A percentile compares a stretch with the other conserved stretches of the same genome.
Evolutionary conservation across 2,113 vertebrate genomes (phyloP).

Genomic region (Oenanthe melanoleuca): DNA sequence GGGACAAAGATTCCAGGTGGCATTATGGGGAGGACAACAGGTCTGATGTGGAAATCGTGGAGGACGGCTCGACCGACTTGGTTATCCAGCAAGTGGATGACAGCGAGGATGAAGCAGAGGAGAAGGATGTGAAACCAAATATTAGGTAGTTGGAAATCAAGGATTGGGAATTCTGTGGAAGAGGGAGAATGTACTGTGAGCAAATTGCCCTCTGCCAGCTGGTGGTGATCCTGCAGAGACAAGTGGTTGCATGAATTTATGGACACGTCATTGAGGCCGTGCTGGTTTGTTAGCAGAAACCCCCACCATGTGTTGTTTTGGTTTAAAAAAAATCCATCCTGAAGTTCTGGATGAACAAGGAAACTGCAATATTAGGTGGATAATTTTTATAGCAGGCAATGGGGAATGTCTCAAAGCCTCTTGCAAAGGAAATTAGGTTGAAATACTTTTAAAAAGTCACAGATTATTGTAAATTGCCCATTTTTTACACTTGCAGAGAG

Average conservation of each 20-base stretch:
- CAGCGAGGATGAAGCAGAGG: constrained; percentile 88
- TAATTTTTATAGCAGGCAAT: neutral
- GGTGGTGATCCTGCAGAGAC: neutral
- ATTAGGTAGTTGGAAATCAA: constrained; percentile 66
- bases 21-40: constrained; percentile 80
- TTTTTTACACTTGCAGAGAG: neutral
- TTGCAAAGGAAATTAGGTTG: neutral
- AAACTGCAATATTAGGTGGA: neutral
- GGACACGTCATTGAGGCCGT: constrained; percentile 7
- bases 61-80: constrained; percentile 89
- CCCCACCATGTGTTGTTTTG: neutral
- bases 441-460: neutral
- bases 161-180: neutral
- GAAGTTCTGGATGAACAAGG: neutral
- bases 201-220: constrained; percentile 3
- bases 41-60: constrained; percentile 91
- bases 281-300: constrained; percentile 30
- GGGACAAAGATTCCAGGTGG: constrained; percentile 81
- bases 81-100: constrained; percentile 96
- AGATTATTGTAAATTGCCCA: neutral
- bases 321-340: neutral
- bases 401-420: constrained; percentile 40
- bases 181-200: neutral
- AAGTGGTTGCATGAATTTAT: constrained; percentile 69
- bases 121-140: constrained; percentile 79